Percentiles rank a stretch among this genome's conserved stretches.
Evolutionary conservation across 2,888 invertebrate species (phyloP).

Genomic region (Dynastes maya): DNA sequence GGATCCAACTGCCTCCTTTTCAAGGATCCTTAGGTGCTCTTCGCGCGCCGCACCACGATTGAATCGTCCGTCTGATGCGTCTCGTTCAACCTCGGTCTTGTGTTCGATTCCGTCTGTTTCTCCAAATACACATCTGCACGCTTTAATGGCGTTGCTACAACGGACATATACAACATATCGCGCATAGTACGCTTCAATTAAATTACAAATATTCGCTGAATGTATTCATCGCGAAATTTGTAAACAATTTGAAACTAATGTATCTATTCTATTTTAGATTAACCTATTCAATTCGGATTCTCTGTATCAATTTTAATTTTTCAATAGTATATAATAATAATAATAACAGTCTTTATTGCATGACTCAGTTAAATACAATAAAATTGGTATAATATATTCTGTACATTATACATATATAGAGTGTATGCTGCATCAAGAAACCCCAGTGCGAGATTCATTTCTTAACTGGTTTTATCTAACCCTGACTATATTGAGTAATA

Average conservation of each 20-base stretch:
- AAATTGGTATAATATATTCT: no score
- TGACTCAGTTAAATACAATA: no score
- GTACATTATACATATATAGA: no score
- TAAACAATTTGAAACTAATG: constrained; percentile 5
- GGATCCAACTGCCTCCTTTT: constrained; percentile 63
- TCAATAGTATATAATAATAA: no score
- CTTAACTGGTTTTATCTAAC: no score
- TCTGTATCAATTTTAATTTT: background rate
- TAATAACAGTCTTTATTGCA: no score
- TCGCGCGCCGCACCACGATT: constrained; percentile 9
- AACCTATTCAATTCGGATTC: background rate
- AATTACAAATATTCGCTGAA: background rate
- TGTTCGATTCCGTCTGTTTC: constrained; percentile 13
- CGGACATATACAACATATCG: background rate
- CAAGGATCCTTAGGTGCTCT: constrained; percentile 58
- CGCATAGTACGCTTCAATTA: background rate
- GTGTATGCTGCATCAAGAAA: no score
- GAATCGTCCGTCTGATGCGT: constrained; percentile 37
- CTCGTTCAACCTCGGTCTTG: constrained; percentile 11
- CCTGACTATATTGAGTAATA: no score
- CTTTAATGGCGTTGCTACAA: constrained; percentile 21
- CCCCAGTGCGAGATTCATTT: no score
- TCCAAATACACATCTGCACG: background rate
- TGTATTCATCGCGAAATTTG: background rate
- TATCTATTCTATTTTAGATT: background rate